These are phyloP conservation scores for Drosophila niveifrons DNA, from an alignment of 2,888 invertebrate species.

Conservation along the genomic window DNA sequence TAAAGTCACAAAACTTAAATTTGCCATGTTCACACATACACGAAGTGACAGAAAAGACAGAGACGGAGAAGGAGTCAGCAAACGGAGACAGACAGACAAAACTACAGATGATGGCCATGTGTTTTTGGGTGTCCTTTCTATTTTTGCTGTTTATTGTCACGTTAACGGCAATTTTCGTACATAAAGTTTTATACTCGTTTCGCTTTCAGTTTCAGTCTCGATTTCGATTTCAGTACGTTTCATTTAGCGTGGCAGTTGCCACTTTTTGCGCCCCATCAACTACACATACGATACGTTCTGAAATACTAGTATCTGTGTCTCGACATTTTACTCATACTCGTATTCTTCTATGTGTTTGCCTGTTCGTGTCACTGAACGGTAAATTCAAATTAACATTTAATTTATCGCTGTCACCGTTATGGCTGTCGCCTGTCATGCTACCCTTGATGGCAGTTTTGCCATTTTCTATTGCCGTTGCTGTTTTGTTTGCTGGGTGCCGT, in stretches of 20 bases:
- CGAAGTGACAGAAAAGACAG: background rate
- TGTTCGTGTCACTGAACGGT: slow-evolving; percentile 79
- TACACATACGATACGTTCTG: slow-evolving; percentile 13
- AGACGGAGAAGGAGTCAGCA: background rate
- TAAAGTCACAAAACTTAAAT: slow-evolving; percentile 73
- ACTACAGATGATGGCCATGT: slow-evolving; percentile 13
- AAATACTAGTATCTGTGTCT: slow-evolving; percentile 13
- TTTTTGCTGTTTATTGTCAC: slow-evolving; percentile 69
- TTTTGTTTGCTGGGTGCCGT: slow-evolving; percentile 30
- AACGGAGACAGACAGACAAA: background rate
- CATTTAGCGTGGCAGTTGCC: slow-evolving; percentile 64
- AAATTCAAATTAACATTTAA: slow-evolving; percentile 82
- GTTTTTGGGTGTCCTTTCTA: slow-evolving; percentile 40
- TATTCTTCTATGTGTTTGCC: slow-evolving; percentile 26
- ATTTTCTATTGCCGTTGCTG: background rate
- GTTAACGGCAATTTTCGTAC: slow-evolving; percentile 73
- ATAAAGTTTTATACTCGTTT: slow-evolving; percentile 67
- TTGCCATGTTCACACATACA: slow-evolving; percentile 27
- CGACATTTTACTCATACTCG: background rate
- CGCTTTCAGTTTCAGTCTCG: slow-evolving; percentile 59
- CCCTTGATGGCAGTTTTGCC: slow-evolving; percentile 30
- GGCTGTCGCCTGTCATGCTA: slow-evolving; percentile 77
- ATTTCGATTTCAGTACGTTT: slow-evolving; percentile 50
- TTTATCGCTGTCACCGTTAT: slow-evolving; percentile 82
- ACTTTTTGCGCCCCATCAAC: slow-evolving; percentile 54